These are phyloP conservation scores for Drosophila borealis DNA, from an alignment of 2,888 invertebrate species.

Conservation along the genomic window DNA sequence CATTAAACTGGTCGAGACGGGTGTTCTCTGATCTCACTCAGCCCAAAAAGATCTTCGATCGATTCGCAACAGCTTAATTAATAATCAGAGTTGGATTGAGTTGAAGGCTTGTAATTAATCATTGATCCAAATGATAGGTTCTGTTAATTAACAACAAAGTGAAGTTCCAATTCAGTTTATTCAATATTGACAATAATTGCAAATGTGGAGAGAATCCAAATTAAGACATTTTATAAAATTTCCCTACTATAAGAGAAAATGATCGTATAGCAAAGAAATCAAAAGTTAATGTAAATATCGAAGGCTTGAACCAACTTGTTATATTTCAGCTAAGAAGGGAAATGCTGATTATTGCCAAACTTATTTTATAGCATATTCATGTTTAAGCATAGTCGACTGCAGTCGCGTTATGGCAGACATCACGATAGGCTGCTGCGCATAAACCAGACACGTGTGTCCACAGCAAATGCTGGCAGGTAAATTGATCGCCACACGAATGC, in stretches of 20 bases:
- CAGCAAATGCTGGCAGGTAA: not conserved
- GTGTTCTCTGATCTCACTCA: not conserved
- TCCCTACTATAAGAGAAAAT: no score
- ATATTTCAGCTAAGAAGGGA: not conserved
- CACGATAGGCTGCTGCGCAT: slow-evolving; percentile 5
- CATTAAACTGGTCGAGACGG: not conserved
- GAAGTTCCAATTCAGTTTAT: not conserved
- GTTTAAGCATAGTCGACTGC: not conserved
- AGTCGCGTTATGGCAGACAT: slow-evolving; percentile 7
- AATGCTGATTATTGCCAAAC: not conserved
- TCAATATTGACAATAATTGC: not conserved
- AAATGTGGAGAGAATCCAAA: no score
- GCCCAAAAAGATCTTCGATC: not conserved
- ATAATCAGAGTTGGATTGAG: not conserved
- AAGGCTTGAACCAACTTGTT: not conserved
- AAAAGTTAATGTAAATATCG: no score
- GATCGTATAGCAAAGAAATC: no score
- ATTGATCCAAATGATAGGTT: slow-evolving; percentile 10
- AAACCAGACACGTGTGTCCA: slow-evolving; percentile 4
- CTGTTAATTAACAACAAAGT: slow-evolving; percentile 25
- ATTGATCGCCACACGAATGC: slow-evolving; percentile 5
- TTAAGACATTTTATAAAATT: no score
- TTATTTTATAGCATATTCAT: slow-evolving; percentile 2
- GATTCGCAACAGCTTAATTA: not conserved
- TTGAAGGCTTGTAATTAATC: slow-evolving; percentile 32